A percentile compares a stretch with the other conserved stretches of the same genome.
phyloP scores from a whole-genome alignment of 2,888 invertebrate genomes.

The Lamellibrachia columna region DNA sequence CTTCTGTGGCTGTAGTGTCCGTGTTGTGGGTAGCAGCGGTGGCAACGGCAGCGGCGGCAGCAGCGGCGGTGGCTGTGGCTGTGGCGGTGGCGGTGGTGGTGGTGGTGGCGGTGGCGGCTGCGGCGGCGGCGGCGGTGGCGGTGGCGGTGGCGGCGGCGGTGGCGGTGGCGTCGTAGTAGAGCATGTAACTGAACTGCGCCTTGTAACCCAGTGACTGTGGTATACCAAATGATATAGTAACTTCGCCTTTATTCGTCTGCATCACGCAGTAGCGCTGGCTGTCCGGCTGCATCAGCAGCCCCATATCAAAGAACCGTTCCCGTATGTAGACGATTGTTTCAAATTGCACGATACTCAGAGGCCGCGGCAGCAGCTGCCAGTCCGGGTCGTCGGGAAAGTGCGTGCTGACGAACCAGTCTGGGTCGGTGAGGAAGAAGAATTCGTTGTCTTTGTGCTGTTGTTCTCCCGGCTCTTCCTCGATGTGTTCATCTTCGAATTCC shows the following conservation, averaged over 20 bases:
- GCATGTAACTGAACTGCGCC: background rate
- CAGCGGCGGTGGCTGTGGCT: too few species aligned
- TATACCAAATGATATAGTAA: constrained; percentile 54
- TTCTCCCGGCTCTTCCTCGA: background rate
- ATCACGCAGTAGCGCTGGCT: constrained; percentile 50
- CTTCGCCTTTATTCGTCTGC: constrained; percentile 51
- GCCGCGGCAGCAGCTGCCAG: constrained; percentile 58
- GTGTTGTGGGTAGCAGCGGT: too few species aligned
- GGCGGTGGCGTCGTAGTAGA: background rate
- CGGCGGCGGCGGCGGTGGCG: too few species aligned
- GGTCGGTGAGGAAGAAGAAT: constrained; percentile 62
- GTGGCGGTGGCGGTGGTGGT: too few species aligned
- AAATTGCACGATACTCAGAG: constrained; percentile 50
- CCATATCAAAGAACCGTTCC: constrained; percentile 57
- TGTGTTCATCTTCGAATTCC: background rate
- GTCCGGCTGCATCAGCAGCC: constrained; percentile 51
- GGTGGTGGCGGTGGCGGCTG: too few species aligned
- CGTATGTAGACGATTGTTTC: constrained; percentile 57
- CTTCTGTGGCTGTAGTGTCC: too few species aligned
- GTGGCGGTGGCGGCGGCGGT: too few species aligned
- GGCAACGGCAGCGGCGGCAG: too few species aligned
- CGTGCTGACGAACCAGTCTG: constrained; percentile 58
- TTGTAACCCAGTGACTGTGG: constrained; percentile 41
- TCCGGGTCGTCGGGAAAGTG: constrained; percentile 58
- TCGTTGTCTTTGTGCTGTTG: constrained; percentile 53